These are phyloP conservation scores for Cuniculus paca DNA, from an alignment of 2,797 vertebrate species.

Conservation along the genomic window DNA sequence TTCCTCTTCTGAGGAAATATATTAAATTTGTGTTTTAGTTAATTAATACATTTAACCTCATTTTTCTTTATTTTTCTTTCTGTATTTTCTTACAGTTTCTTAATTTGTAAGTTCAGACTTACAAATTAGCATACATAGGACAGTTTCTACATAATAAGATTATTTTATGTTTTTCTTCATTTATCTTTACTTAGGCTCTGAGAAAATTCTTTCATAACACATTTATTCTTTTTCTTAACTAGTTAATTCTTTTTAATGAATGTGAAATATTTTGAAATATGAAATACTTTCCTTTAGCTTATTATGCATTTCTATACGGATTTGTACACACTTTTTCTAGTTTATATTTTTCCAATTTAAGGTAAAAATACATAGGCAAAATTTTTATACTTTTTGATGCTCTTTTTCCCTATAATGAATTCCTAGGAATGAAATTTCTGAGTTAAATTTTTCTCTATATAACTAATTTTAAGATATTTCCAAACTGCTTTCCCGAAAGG, in stretches of 20 bases:
- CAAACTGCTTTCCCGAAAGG: not conserved
- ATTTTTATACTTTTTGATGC: not conserved
- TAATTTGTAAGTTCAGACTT: not conserved
- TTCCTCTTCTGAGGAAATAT: not conserved
- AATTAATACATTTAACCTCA: not conserved
- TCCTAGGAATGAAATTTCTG: not conserved
- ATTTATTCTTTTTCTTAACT: not conserved
- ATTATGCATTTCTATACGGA: not conserved
- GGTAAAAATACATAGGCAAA: not conserved
- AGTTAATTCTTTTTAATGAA: slow-evolving; percentile 18
- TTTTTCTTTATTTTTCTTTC: not conserved
- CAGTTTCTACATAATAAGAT: not conserved
- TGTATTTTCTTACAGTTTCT: not conserved
- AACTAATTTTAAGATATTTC: not conserved
- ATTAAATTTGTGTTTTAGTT: not conserved
- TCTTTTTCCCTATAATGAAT: not conserved
- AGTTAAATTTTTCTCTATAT: not conserved
- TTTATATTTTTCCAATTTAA: not conserved
- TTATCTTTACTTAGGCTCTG: not conserved
- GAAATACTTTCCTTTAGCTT: not conserved
- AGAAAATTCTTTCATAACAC: slow-evolving; percentile 8
- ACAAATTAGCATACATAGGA: not conserved
- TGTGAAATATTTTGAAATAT: not conserved
- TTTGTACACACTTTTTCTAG: not conserved
- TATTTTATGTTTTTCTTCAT: not conserved